Percentiles rank a stretch among this genome's conserved stretches.
Evolutionary conservation across 2,888 invertebrate species (phyloP).

Genomic region (Lepetodrilus schrolli): DNA sequence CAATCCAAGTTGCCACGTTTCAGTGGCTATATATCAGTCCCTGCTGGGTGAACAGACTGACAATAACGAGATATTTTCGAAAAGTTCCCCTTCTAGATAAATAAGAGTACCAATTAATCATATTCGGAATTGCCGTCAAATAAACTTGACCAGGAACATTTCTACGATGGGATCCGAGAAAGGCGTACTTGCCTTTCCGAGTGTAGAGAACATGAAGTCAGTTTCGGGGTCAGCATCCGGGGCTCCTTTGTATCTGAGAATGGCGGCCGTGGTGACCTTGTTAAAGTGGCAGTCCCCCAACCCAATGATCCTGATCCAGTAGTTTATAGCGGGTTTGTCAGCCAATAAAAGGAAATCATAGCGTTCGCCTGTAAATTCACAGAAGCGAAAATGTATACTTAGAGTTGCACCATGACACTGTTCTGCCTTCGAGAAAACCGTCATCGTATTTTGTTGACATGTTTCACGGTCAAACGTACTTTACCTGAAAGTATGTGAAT

Average conservation of each 20-base stretch:
- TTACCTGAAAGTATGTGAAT: too few species aligned
- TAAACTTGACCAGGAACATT: too few species aligned
- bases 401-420: neutral
- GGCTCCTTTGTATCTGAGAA: conserved; percentile 49
- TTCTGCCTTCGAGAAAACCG: too few species aligned
- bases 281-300: conserved; percentile 40
- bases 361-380: conserved; percentile 59
- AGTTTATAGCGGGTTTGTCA: conserved; percentile 40
- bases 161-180: neutral
- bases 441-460: too few species aligned
- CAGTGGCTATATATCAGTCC: too few species aligned
- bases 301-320: conserved; percentile 45
- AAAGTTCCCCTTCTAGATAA: too few species aligned
- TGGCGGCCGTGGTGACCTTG: conserved; percentile 39
- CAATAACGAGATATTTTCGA: neutral
- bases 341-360: conserved; percentile 56
- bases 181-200: conserved; percentile 27
- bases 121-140: too few species aligned
- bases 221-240: conserved; percentile 36
- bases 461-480: too few species aligned
- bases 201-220: conserved; percentile 28
- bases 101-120: too few species aligned
- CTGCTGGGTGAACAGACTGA: neutral
- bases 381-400: too few species aligned
- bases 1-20: too few species aligned